phyloP scores from a whole-genome alignment of 2,113 vertebrate species.

The Macroglossus sobrinus region DNA sequence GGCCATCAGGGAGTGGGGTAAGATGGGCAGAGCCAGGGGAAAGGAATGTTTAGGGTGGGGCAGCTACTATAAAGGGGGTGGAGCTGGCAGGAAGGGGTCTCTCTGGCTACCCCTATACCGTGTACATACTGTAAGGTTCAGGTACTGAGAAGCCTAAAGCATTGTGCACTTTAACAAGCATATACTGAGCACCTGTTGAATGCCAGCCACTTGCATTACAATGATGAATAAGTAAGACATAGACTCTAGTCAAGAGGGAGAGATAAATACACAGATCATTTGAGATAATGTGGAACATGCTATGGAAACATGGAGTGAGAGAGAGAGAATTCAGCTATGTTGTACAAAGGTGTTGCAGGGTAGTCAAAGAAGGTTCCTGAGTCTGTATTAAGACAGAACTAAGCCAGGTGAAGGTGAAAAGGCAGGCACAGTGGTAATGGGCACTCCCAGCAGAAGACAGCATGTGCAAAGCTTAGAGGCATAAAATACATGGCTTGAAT shows the following conservation, averaged over 20 bases:
- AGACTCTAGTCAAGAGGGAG: background rate
- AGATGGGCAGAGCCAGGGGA: background rate
- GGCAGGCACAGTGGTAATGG: background rate
- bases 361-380: background rate
- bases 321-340: background rate
- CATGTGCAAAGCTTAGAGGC: slow-evolving; percentile 13
- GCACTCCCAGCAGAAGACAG: background rate
- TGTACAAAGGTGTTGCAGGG: background rate
- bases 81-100: background rate
- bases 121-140: background rate
- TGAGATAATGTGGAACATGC: background rate
- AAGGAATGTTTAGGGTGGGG: background rate
- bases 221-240: background rate
- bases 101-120: background rate
- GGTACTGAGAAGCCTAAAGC: background rate
- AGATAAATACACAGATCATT: background rate
- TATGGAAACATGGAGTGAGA: background rate
- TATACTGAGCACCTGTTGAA: background rate
- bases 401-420: background rate
- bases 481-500: background rate
- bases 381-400: background rate
- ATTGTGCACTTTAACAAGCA: background rate
- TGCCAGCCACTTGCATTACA: background rate
- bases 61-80: background rate
- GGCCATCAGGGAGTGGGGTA: background rate